phyloP scores from a whole-genome alignment of 2,113 vertebrate species.

The Oncorhynchus mykiss region DNA sequence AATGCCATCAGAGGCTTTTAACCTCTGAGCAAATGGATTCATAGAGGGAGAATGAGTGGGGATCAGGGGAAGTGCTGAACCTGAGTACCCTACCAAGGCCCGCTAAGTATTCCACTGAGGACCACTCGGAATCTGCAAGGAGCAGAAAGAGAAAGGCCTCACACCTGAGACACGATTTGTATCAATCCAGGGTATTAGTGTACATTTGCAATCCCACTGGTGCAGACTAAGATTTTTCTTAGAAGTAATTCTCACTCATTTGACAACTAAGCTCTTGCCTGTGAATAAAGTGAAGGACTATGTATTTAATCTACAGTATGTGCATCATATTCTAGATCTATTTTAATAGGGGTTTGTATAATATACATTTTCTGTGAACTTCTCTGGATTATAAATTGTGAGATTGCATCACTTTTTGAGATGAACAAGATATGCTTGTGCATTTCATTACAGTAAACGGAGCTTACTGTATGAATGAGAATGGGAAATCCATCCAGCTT shows the following conservation, averaged over 20 bases:
- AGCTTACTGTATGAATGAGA: background rate
- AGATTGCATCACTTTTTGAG: no score
- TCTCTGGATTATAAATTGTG: no score
- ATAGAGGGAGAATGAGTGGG: background rate
- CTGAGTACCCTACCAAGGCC: background rate
- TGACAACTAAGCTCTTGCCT: no score
- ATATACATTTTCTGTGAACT: no score
- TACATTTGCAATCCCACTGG: background rate
- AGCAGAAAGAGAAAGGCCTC: background rate
- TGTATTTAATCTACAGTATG: background rate
- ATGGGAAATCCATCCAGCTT: background rate
- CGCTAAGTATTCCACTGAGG: background rate
- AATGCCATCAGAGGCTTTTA: slow-evolving; percentile 1
- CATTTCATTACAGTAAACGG: no score
- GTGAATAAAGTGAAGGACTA: background rate
- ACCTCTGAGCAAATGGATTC: background rate
- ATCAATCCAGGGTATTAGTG: background rate
- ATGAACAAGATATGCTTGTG: no score
- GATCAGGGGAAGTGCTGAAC: background rate
- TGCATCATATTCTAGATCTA: background rate
- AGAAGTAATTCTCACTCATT: no score
- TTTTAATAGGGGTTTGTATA: background rate
- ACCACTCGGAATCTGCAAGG: background rate
- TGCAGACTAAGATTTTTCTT: background rate
- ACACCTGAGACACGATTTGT: background rate